Conservation (phyloP, 2,888 invertebrate genomes). For the Ctena decussata region DNA sequence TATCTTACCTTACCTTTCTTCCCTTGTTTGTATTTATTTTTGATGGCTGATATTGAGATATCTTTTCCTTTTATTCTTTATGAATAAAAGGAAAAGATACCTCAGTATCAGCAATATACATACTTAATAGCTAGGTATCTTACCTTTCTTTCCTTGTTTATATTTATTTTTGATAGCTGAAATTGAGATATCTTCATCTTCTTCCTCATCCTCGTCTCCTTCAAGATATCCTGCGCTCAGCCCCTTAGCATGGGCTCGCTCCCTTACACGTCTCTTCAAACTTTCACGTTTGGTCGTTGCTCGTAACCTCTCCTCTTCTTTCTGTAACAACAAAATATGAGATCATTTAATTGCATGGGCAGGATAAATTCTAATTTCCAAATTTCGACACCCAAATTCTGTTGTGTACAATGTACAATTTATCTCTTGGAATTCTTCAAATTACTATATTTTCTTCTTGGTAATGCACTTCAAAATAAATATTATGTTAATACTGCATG, state of each 20-base stretch:
- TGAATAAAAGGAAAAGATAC: too few species aligned
- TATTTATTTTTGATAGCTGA: conserved; percentile 98
- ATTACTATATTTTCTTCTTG: too few species aligned
- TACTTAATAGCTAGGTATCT: background rate
- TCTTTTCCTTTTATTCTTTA: too few species aligned
- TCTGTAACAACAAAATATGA: too few species aligned
- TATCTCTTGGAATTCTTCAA: too few species aligned
- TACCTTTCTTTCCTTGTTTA: conserved; percentile 88
- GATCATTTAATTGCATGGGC: too few species aligned
- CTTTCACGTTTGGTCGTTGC: conserved; percentile 93
- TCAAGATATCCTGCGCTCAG: conserved; percentile 88
- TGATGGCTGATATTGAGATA: background rate
- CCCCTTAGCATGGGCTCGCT: conserved; percentile 87
- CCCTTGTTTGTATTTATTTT: background rate
- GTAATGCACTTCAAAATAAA: too few species aligned
- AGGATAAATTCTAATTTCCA: too few species aligned
- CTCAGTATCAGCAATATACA: background rate
- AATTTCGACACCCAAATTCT: too few species aligned
- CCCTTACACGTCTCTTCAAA: conserved; percentile 89
- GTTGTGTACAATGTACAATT: too few species aligned
- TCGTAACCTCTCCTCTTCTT: conserved; percentile 98
- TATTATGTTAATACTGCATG: too few species aligned
- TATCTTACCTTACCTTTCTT: conserved; percentile 59
- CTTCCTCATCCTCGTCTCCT: conserved; percentile 93
- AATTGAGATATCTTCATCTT: conserved; percentile 97